Conservation (phyloP, 2,888 invertebrate genomes). For the Drosophila stalkeri region DNA sequence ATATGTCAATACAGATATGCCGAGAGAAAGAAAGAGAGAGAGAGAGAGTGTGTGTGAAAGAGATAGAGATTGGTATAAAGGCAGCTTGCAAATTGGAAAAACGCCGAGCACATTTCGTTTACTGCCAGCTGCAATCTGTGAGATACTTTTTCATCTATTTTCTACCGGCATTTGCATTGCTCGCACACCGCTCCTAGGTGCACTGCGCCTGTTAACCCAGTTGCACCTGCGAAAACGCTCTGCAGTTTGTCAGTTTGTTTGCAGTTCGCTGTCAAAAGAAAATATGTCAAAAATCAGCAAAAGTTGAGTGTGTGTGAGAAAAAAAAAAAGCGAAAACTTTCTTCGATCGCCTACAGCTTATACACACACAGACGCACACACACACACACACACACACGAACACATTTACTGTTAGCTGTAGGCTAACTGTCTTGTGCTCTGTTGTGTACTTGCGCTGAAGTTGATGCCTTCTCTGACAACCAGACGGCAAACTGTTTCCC, state of each 20-base stretch:
- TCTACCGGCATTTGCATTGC: slow-evolving; percentile 66
- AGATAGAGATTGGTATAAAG: background rate
- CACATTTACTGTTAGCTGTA: slow-evolving; percentile 3
- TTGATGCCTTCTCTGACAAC: slow-evolving; percentile 62
- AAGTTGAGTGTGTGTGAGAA: slow-evolving; percentile 19
- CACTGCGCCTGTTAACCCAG: slow-evolving; percentile 63
- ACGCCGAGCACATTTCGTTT: slow-evolving; percentile 62
- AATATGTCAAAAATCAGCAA: slow-evolving; percentile 78
- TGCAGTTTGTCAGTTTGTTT: slow-evolving; percentile 65
- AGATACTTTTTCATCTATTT: slow-evolving; percentile 45
- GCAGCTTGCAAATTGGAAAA: slow-evolving; percentile 65
- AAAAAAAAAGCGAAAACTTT: slow-evolving; percentile 24
- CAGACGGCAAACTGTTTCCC: slow-evolving; percentile 13
- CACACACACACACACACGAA: background rate
- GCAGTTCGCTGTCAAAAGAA: slow-evolving; percentile 62
- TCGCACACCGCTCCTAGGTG: slow-evolving; percentile 16
- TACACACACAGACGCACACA: background rate
- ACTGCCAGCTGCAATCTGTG: slow-evolving; percentile 53
- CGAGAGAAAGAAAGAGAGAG: background rate
- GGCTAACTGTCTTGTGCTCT: slow-evolving; percentile 16
- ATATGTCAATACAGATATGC: slow-evolving; percentile 28
- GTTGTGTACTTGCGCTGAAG: slow-evolving; percentile 32
- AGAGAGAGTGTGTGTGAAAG: too few relatives aligned
- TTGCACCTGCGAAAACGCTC: slow-evolving; percentile 57
- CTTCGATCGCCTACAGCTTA: slow-evolving; percentile 66